Evolutionary conservation across 2,113 vertebrate genomes (phyloP), one percentile per base, ranked within the genome.

Genomic region (Balaeniceps rex): DNA sequence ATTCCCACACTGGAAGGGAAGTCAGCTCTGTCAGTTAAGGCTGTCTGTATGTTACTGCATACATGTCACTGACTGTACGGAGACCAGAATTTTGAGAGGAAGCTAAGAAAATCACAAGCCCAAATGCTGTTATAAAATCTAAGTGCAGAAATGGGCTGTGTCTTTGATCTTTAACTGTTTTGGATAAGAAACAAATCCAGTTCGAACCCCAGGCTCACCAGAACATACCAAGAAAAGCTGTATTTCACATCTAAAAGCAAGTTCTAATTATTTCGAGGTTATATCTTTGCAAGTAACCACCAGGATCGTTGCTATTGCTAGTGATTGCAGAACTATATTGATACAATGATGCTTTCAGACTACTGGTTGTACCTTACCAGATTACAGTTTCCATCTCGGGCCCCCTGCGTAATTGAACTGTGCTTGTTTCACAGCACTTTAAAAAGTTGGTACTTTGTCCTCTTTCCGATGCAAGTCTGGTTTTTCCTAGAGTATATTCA

Each of bases 261-360:
- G 49, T 51, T 80, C 5, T 57, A 7, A 29, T 46, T 60, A 29
- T 72, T 76, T 7, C 72, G 44, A 72, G 22, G 26, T 65, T 77
- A 6, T 36, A 28, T 58, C 19, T 76, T 57, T 51, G n/a, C 28
- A 54, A 54, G 28, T 17, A 25, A 21, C 42, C n/a, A 4, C 0
- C 0, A 7, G 36, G 31, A 31, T 42, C 2, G 1, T 8, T 63
- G 54, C 83, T 52, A 1, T 23, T 44, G 87, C 31, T 46, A 2
- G 24, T 25, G 54, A 17, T 33, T 11, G 36, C 36, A 69, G 61
- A 54, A 6, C 55, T 31, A 1, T 11, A 16, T 15, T 46, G 49
- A 11, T 49, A 9, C 6, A 12, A 1, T 11, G n/a, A 4, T 29
- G 57, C 40, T 55, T n/a, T 52, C 69, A 55, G 63, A 64, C 68